phyloP scores from a whole-genome alignment of 2,113 vertebrate species.

The Sinocyclocheilus anshuiensis region DNA sequence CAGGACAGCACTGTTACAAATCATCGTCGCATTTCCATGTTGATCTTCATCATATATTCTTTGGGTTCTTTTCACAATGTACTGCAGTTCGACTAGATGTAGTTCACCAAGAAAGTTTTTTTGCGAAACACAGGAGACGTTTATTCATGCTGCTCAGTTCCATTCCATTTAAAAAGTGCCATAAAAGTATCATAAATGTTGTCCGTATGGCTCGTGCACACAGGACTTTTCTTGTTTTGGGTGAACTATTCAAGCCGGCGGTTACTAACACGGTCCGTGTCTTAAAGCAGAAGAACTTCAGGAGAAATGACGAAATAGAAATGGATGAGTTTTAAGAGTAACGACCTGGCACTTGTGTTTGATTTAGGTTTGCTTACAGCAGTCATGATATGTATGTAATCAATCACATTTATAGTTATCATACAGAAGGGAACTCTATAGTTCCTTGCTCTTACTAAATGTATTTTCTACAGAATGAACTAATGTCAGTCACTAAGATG shows the following conservation, averaged over 20 bases:
- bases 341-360: background rate
- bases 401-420: background rate
- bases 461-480: background rate
- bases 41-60: background rate
- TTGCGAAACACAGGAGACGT: background rate
- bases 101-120: background rate
- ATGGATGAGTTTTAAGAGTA: background rate
- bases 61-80: constrained; percentile 17
- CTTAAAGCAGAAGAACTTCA: background rate
- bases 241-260: background rate
- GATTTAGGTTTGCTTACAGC: background rate
- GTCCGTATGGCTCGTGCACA: background rate
- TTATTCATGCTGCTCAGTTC: background rate
- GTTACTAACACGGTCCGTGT: background rate
- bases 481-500: background rate
- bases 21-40: background rate
- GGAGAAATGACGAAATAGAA: background rate
- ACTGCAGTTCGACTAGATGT: background rate
- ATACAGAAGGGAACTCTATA: background rate
- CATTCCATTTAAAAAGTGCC: background rate
- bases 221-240: background rate
- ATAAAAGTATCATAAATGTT: no score
- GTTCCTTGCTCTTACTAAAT: background rate
- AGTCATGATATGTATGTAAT: background rate
- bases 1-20: background rate